A percentile compares a stretch with the other conserved stretches of the same genome.
These are phyloP conservation scores for Dasysyrphus tricinctus DNA, from an alignment of 2,888 invertebrate species.

Conservation along the genomic window DNA sequence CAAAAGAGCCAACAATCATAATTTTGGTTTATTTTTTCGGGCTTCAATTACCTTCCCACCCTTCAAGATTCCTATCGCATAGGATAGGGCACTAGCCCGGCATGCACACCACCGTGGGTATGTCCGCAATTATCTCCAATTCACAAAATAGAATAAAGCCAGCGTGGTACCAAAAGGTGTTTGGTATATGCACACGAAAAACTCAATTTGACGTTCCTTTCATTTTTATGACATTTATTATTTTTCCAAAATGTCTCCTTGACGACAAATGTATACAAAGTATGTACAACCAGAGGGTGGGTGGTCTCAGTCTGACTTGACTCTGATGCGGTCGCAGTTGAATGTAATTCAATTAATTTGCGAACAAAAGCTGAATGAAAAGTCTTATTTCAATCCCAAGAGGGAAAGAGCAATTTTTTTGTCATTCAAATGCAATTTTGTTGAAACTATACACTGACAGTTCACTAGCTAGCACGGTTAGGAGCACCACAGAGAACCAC, in stretches of 20 bases:
- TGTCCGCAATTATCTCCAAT: conserved; percentile 66
- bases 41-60: conserved; percentile 19
- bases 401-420: conserved; percentile 52
- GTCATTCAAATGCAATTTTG: conserved; percentile 73
- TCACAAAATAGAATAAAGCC: conserved; percentile 31
- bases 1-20: conserved; percentile 58
- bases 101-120: background rate
- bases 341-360: conserved; percentile 72
- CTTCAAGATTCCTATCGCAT: background rate
- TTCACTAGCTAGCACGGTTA: background rate
- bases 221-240: conserved; percentile 42
- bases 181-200: conserved; percentile 33
- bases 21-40: conserved; percentile 34
- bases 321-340: conserved; percentile 29
- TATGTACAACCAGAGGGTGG: background rate
- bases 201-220: conserved; percentile 45
- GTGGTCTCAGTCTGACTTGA: background rate
- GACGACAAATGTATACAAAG: background rate
- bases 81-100: background rate
- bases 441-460: conserved; percentile 46
- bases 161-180: conserved; percentile 30
- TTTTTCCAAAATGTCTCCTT: conserved; percentile 40
- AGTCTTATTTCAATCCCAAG: conserved; percentile 27
- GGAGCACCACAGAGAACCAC: background rate
- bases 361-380: conserved; percentile 50